Percentiles rank a stretch among this genome's conserved stretches.
Evolutionary conservation across 1,140 invertebrate genomes (phyloP).

Genomic region (Anastrepha obliqua): DNA sequence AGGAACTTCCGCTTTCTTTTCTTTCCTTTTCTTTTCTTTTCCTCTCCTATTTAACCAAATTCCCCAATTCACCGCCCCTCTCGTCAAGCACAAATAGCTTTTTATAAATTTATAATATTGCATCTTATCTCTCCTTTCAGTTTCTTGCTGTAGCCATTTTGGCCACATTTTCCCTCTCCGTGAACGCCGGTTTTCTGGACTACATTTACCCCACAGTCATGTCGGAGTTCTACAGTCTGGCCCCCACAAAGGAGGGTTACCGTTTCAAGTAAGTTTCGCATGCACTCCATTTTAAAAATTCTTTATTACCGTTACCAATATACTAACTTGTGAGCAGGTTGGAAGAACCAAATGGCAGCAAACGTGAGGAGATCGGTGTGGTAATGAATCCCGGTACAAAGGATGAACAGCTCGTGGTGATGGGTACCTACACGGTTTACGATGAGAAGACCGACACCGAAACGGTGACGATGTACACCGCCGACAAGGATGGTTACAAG

Average conservation of each 20-base stretch:
- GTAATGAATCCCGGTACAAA: conserved; percentile 70
- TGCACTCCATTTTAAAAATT: neutral
- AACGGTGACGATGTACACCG: conserved; percentile 70
- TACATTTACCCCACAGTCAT: conserved; percentile 60
- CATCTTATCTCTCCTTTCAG: conserved; percentile 56
- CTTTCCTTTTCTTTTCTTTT: too few species aligned
- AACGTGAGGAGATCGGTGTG: conserved; percentile 69
- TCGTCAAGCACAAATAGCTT: too few species aligned
- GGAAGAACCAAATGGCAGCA: conserved; percentile 70
- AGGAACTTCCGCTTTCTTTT: too few species aligned
- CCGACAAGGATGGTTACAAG: conserved; percentile 72
- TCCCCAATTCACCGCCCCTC: too few species aligned
- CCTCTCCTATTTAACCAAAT: too few species aligned
- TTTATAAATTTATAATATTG: neutral
- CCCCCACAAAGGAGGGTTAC: conserved; percentile 67
- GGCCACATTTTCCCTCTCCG: conserved; percentile 62
- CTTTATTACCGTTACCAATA: conserved; percentile 12
- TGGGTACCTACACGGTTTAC: conserved; percentile 65
- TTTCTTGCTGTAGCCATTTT: conserved; percentile 64
- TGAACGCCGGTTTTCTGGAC: conserved; percentile 65
- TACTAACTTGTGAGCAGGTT: conserved; percentile 54
- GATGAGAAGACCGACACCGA: conserved; percentile 71
- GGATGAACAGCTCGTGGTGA: conserved; percentile 69
- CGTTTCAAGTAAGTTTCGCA: conserved; percentile 62
- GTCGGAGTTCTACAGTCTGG: conserved; percentile 60